phyloP scores from a whole-genome alignment of 1,140 invertebrate genomes.

The Mylabris phalerata region DNA sequence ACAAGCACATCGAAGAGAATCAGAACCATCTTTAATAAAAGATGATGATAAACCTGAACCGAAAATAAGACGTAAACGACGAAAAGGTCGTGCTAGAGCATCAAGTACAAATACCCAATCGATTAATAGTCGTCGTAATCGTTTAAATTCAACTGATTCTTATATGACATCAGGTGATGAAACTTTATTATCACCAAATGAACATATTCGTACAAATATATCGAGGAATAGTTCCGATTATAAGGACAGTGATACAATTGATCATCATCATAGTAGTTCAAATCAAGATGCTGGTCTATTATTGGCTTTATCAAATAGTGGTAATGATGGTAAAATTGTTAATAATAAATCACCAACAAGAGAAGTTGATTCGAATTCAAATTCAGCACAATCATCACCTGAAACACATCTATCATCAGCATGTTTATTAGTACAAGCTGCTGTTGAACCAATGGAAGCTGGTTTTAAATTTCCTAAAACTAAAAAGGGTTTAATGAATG shows the following conservation, averaged over 20 bases:
- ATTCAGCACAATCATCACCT: conserved; percentile 47
- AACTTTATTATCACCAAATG: conserved; percentile 48
- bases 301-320: conserved; percentile 30
- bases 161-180: conserved; percentile 63
- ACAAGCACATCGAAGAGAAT: conserved; percentile 47
- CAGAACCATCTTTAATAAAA: conserved; percentile 37
- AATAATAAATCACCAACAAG: conserved; percentile 42
- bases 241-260: conserved; percentile 13
- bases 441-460: conserved; percentile 68
- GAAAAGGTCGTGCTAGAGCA: conserved; percentile 58
- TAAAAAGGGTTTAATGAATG: conserved; percentile 80
- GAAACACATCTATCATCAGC: conserved; percentile 60
- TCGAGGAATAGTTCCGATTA: conserved; percentile 28
- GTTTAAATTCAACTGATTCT: conserved; percentile 66
- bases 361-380: conserved; percentile 36
- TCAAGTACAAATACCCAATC: conserved; percentile 45
- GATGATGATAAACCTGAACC: conserved; percentile 40
- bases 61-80: conserved; percentile 37
- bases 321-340: conserved; percentile 1
- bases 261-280: conserved; percentile 10
- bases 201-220: conserved; percentile 19
- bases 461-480: conserved; percentile 85
- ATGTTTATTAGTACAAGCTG: conserved; percentile 70
- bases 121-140: conserved; percentile 47
- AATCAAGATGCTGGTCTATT: conserved; percentile 51